A percentile compares a stretch with the other conserved stretches of the same genome.
phyloP scores from a whole-genome alignment of 2,113 vertebrate species.

The Procavia capensis region DNA sequence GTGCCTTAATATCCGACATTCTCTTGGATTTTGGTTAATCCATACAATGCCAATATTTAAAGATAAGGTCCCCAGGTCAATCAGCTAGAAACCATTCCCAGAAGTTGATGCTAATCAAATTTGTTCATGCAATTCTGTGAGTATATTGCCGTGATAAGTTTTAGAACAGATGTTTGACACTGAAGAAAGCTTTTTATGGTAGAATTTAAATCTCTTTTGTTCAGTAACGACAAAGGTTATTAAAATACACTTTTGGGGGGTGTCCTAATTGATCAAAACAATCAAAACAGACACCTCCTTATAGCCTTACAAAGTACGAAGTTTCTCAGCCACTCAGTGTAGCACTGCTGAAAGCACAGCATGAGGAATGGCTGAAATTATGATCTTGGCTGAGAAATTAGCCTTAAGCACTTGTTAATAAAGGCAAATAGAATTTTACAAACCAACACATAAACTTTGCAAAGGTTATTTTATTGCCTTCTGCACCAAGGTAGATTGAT shows the following conservation, averaged over 20 bases:
- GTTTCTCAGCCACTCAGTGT: slow-evolving; percentile 69
- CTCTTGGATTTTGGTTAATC: slow-evolving; percentile 85
- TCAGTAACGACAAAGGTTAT: slow-evolving; percentile 82
- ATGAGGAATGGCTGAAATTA: slow-evolving; percentile 84
- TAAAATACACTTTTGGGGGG: slow-evolving; percentile 80
- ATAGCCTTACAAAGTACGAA: slow-evolving; percentile 45
- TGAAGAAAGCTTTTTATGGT: slow-evolving; percentile 75
- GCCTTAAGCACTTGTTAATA: slow-evolving; percentile 83
- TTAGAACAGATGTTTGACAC: slow-evolving; percentile 84
- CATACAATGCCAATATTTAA: slow-evolving; percentile 82
- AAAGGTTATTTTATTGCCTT: slow-evolving; percentile 79
- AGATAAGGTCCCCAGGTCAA: slow-evolving; percentile 86
- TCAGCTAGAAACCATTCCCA: slow-evolving; percentile 86
- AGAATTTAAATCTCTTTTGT: slow-evolving; percentile 82
- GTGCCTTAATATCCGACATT: slow-evolving; percentile 84
- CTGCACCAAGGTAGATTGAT: slow-evolving; percentile 73
- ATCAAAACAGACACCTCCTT: slow-evolving; percentile 69
- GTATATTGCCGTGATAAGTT: slow-evolving; percentile 83
- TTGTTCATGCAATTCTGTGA: slow-evolving; percentile 80
- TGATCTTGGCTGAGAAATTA: slow-evolving; percentile 84
- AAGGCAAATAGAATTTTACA: slow-evolving; percentile 86
- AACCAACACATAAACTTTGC: slow-evolving; percentile 77
- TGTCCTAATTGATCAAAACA: slow-evolving; percentile 84
- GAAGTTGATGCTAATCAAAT: slow-evolving; percentile 87
- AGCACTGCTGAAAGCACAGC: slow-evolving; percentile 76